Evolutionary conservation across 2,797 vertebrate species (phyloP), one percentile per base, ranked within the genome.

Genomic region (Nasua narica): DNA sequence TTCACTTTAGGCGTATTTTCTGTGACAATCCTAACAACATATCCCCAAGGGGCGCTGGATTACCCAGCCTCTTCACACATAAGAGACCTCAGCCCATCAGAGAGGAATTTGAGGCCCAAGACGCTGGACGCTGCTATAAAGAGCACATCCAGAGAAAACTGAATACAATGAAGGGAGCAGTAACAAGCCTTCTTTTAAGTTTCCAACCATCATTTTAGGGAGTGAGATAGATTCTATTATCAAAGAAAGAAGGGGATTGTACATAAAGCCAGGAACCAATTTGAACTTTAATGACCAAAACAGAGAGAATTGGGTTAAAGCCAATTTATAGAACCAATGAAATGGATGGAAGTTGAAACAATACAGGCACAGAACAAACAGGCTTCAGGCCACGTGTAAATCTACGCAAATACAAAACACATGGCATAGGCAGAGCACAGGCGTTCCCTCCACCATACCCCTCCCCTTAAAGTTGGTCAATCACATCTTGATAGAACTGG

Each of bases 221-320:
- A 84, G 8, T 77, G 62, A 97, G 16, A 91, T 89, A 4, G 16
- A 95, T 74, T 96, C 29, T 29, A 37, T 69, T 96, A 90, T 90
- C 82, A 96, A 95, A 97, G 65, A 92, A 97, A 97, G 72, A 87
- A 94, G 25, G 32, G 46, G 8, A 60, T 18, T 89, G 27, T 95
- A 91, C 58, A 93, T 60, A 92, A 96, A 94, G 37, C 54, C 88
- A 92, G 58, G 54, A 88, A 79, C 23, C 50, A 96, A 86, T 96
- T 84, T 96, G 78, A 92, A 87, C 83, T 84, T 94, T 91, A 96
- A 95, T 97, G 69, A 96, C 62, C 27, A 95, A 97, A 96, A 58
- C 78, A 96, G 78, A 87, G 56, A 81, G 52, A 96, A 93, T 35
- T 96, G 76, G 23, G 27, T 93, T 94, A 90, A 93, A 95, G 56